These are phyloP conservation scores for Neodiprion pinetum DNA, from an alignment of 1,140 invertebrate species.

Conservation along the genomic window DNA sequence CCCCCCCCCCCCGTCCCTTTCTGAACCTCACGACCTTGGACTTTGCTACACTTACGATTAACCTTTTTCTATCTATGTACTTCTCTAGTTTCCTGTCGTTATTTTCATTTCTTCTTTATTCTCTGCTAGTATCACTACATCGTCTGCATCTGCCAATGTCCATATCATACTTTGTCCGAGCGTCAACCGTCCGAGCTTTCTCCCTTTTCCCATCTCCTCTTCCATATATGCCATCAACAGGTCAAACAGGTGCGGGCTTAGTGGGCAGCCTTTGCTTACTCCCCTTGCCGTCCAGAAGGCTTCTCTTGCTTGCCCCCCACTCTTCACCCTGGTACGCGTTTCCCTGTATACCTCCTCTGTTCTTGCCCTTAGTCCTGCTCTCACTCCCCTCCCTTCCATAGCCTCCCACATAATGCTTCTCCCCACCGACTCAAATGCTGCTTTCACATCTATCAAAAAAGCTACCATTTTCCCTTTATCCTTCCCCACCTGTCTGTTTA, in stretches of 20 bases:
- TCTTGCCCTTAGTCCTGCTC: background rate
- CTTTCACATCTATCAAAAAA: no score
- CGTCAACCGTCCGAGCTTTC: background rate
- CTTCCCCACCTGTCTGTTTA: no score
- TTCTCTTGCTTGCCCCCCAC: slow-evolving; percentile 9
- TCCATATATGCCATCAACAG: slow-evolving; percentile 21
- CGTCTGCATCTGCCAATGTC: slow-evolving; percentile 17
- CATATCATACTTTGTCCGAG: slow-evolving; percentile 18
- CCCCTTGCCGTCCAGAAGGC: slow-evolving; percentile 19
- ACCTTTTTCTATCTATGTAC: slow-evolving; percentile 8
- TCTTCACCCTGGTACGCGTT: slow-evolving; percentile 21
- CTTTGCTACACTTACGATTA: background rate
- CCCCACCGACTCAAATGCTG: background rate
- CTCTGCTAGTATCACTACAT: slow-evolving; percentile 17
- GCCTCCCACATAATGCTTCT: slow-evolving; percentile 15
- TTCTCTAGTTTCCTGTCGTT: slow-evolving; percentile 17
- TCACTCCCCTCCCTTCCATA: slow-evolving; percentile 16
- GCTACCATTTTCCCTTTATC: no score
- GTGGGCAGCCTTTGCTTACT: slow-evolving; percentile 21
- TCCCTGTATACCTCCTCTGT: slow-evolving; percentile 14
- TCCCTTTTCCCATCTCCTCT: slow-evolving; percentile 16
- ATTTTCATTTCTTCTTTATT: slow-evolving; percentile 1
- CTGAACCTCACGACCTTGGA: background rate
- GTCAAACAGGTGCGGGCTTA: slow-evolving; percentile 24
- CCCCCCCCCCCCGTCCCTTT: background rate